A percentile compares a stretch with the other conserved stretches of the same genome.
Conservation (phyloP, 2,888 invertebrate genomes). For the Hirtodrosophila trivittata region DNA sequence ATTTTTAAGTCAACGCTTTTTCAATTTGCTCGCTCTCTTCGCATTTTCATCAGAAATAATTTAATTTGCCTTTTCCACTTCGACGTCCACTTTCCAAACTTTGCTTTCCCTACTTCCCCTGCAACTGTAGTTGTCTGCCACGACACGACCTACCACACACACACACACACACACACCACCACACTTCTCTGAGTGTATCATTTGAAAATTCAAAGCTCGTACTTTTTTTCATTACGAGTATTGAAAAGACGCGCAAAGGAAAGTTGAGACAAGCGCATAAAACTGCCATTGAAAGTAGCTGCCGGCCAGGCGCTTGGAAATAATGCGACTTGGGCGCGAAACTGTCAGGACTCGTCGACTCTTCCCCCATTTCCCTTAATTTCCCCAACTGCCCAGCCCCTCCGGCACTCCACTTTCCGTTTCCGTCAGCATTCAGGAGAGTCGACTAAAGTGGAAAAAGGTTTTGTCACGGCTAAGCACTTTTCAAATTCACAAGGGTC, state of each 20-base stretch:
- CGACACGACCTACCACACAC: neutral
- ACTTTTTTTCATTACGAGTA: conserved; percentile 54
- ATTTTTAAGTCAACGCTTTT: conserved; percentile 60
- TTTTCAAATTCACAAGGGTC: conserved; percentile 63
- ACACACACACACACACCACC: neutral
- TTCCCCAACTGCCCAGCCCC: neutral
- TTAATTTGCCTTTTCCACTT: conserved; percentile 77
- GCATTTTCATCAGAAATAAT: conserved; percentile 74
- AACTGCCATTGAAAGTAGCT: conserved; percentile 66
- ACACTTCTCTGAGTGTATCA: conserved; percentile 46
- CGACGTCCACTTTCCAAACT: conserved; percentile 74
- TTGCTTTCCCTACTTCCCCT: conserved; percentile 63
- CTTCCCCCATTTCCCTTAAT: neutral
- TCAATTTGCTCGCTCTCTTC: conserved; percentile 47
- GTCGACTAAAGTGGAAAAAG: conserved; percentile 67
- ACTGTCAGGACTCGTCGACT: conserved; percentile 26
- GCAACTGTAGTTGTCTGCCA: conserved; percentile 53
- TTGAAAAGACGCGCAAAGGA: conserved; percentile 58
- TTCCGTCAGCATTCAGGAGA: conserved; percentile 26
- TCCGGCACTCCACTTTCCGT: conserved; percentile 1
- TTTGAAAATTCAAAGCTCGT: conserved; percentile 75
- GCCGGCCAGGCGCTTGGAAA: conserved; percentile 49
- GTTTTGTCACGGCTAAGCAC: conserved; percentile 77
- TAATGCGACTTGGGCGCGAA: conserved; percentile 62
- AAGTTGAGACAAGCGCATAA: conserved; percentile 53